Evolutionary conservation across 2,888 invertebrate genomes (phyloP).

Genomic region (Acleris sparsana): DNA sequence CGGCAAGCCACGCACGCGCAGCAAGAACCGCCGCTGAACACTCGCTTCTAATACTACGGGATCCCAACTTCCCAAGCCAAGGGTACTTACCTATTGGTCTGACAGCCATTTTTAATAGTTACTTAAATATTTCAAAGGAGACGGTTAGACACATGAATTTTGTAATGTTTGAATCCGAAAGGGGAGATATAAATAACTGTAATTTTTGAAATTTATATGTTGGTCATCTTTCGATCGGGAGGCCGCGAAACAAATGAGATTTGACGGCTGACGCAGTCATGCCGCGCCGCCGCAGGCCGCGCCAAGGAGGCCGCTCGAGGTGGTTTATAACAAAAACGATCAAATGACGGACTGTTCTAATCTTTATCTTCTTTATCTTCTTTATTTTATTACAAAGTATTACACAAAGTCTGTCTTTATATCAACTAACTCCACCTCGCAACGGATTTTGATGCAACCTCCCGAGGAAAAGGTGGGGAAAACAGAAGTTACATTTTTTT

Average conservation of each 20-base stretch:
- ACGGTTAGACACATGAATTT: conserved; percentile 21
- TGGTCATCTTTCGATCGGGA: conserved; percentile 29
- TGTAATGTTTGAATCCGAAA: conserved; percentile 12
- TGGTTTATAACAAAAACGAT: too few species aligned
- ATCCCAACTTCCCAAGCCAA: too few species aligned
- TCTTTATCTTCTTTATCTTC: too few species aligned
- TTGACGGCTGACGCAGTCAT: background rate
- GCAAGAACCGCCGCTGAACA: background rate
- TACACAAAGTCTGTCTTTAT: too few species aligned
- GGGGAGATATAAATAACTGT: conserved; percentile 9
- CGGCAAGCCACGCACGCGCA: too few species aligned
- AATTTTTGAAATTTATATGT: conserved; percentile 11
- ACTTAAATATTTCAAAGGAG: conserved; percentile 1
- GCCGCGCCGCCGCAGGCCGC: background rate
- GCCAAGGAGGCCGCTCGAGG: background rate
- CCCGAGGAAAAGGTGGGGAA: too few species aligned
- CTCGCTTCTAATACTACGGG: background rate
- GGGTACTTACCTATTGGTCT: conserved; percentile 29
- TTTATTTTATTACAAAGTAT: too few species aligned
- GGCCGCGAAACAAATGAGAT: conserved; percentile 32
- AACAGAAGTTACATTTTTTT: too few species aligned
- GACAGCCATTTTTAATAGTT: conserved; percentile 20
- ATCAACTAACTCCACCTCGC: too few species aligned
- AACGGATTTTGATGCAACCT: too few species aligned
- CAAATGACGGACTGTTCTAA: too few species aligned